Percentiles rank a stretch among this genome's conserved stretches.
These are phyloP conservation scores for Apamea monoglypha DNA, from an alignment of 2,888 invertebrate genomes.

Conservation along the genomic window DNA sequence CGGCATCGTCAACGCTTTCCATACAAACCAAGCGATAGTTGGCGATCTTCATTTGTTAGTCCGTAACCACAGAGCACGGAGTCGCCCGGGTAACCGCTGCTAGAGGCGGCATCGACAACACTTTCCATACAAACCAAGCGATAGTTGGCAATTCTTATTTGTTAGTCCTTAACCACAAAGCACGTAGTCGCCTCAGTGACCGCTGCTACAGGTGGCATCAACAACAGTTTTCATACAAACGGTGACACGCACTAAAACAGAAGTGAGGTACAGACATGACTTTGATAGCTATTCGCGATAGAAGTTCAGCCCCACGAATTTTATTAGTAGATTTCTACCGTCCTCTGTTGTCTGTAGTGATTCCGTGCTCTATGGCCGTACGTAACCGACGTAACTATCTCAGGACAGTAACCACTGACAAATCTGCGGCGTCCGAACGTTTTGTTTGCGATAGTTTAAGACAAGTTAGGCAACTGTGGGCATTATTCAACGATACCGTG, in stretches of 20 bases:
- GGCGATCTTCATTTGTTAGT: background rate
- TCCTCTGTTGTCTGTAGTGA: background rate
- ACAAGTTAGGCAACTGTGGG: slow-evolving; percentile 81
- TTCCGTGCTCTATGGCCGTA: background rate
- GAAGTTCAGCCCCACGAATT: background rate
- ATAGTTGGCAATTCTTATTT: background rate
- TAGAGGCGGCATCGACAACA: background rate
- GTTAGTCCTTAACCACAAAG: background rate
- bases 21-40: background rate
- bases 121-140: background rate
- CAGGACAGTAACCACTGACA: slow-evolving; percentile 76
- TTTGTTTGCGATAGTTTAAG: slow-evolving; percentile 86
- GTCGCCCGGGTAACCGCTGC: background rate
- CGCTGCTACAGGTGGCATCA: background rate
- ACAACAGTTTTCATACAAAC: background rate
- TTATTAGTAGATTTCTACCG: background rate
- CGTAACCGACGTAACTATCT: slow-evolving; percentile 72
- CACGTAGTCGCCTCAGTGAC: background rate
- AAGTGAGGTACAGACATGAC: background rate
- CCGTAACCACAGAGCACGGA: background rate
- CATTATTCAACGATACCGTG: slow-evolving; percentile 85
- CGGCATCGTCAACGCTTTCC: background rate
- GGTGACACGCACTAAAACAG: background rate
- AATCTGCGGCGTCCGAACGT: slow-evolving; percentile 82
- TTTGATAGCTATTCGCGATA: no score